These are phyloP conservation scores for Cerastis rubricosa DNA, from an alignment of 2,888 invertebrate species.

Conservation along the genomic window DNA sequence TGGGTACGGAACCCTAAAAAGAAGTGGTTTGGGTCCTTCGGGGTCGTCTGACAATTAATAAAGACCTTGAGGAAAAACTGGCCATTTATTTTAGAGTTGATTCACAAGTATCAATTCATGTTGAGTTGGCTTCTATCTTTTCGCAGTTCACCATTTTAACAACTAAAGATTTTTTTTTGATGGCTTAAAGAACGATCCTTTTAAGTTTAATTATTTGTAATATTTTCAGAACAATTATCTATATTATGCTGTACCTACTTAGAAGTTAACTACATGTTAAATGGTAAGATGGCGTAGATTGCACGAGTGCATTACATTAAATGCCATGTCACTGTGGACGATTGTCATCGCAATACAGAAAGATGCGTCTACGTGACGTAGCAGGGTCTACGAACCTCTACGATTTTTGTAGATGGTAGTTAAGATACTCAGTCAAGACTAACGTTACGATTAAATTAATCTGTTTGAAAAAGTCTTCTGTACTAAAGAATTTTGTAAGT, in stretches of 20 bases:
- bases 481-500: not conserved
- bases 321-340: slow-evolving; percentile 9
- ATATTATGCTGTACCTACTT: not conserved
- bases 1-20: too few relatives aligned
- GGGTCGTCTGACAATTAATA: not conserved
- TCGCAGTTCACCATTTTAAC: not conserved
- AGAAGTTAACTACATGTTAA: not conserved
- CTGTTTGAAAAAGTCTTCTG: not conserved
- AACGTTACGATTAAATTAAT: not conserved
- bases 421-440: not conserved
- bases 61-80: not conserved
- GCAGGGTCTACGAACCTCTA: slow-evolving; percentile 38
- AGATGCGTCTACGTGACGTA: slow-evolving; percentile 20
- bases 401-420: slow-evolving; percentile 27
- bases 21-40: not conserved
- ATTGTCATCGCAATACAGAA: slow-evolving; percentile 1
- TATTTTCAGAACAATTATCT: not conserved
- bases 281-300: not conserved
- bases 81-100: not conserved
- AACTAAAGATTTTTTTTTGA: not conserved
- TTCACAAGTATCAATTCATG: not conserved
- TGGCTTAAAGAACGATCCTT: not conserved
- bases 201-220: not conserved
- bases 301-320: slow-evolving; percentile 24
- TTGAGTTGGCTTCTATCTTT: not conserved